Base-by-base conservation (phyloP, 2,113 vertebrate species). In the Notarius lentiginosus region DNA sequence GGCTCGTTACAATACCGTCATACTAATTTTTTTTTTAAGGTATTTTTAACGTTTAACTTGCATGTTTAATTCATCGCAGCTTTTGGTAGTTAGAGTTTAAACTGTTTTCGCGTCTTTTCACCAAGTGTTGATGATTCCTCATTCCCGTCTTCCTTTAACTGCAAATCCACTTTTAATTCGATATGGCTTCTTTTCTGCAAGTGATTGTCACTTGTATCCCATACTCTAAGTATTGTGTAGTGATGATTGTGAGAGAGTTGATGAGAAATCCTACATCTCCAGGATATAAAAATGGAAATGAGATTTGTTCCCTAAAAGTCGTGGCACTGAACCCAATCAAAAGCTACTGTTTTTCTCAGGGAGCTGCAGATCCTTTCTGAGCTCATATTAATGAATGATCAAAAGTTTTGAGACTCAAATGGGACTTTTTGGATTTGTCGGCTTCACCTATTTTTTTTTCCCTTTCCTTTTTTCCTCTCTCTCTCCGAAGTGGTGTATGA, bases 401-500 rank as follows among this genome's bases (percentile, higher is more conserved):
- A 86, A 72, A 81, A 72, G 61, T 80, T 86, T 56, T 68, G 76
- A 80, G 30, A 34, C 66, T 86, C 85, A 73, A 51, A 66, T 70
- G 51, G 63, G n/a, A 55, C 51, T 80, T 81, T 72, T 81, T 72
- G 77, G 85, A 86, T 86, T 86, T 72, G 76, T 49, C 51, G 79
- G 53, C 47, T 86, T 51, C 76, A 79, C 47, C 30, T 41, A 41
- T 41, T 41, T 41, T 41, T 41, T 41, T 41, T 41, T 41, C 0
- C 41, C 41, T 41, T 41, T 41, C 41, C 41, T 41, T 41, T 41
- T 41, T 41, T 41, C 41, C 12, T 77, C 7, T 70, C 53, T n/a
- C 53, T 76, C 12, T 20, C 14, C 5, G 2, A 76, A 76, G 73
- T 76, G 49, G 73, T 15, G 14, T 17, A 51, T 76, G 49, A 12